Base-by-base conservation (phyloP, 2,797 vertebrate species). In the Euthynnus affinis region DNA sequence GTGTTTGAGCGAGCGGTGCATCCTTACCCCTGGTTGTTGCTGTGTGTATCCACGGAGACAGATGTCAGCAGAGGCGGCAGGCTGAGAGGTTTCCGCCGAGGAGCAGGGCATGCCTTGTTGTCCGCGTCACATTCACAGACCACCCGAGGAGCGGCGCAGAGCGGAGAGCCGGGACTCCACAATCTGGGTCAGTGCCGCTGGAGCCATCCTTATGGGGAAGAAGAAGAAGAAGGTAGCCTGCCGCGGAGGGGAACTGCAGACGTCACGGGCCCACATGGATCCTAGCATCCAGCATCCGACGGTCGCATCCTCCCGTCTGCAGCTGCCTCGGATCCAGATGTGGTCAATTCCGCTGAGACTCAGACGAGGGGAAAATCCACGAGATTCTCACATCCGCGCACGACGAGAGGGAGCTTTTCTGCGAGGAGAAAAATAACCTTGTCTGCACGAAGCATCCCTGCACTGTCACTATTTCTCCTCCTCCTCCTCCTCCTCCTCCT, bases 21-120 rank as follows among this genome's bases (percentile, higher is more conserved):
- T 87, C 80, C 92, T 93, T 88, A 92, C 91, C 92, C 92, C 72
- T 65, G 82, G 61, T 23, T 10, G 81, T 44, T 22, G 73, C 62
- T 73, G 84, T 42, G 66, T 23, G 86, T 76, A 25, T 81, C 85
- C 84, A 76, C 78, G 57, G 78, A 81, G 78, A 82, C 83, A 48
- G 78, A 77, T 78, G 88, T 87, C 83, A 87, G 89, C 79, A 68
- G 85, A 82, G 75, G 78, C 61, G 76, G 76, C 42, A 1, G 81
- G 67, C 73, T 69, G 82, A 70, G 80, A 8, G 48, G 32, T 57
- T 15, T 42, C 60, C 14, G n/a, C 67, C 37, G 72, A 71, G 65
- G 55, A 74, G 68, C 10, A 3, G 65, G 57, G 67, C 72, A 55
- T 68, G 68, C 82, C 75, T 74, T 6, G 25, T 74, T 6, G 25